A percentile compares a stretch with the other conserved stretches of the same genome.
Conservation (phyloP, 1,140 invertebrate genomes). For the Manduca sexta region DNA sequence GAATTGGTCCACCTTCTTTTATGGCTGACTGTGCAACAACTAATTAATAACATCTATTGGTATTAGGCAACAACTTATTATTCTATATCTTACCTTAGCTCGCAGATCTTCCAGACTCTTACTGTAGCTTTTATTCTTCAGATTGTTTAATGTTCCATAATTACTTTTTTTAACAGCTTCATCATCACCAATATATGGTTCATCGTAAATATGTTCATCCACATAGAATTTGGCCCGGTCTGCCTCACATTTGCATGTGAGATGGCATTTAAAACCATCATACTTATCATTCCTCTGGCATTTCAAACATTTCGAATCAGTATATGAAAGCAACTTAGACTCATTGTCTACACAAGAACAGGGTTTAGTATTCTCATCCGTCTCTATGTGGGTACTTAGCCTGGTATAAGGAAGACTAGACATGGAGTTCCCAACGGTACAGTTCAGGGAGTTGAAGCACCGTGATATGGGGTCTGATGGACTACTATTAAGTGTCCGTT, state of each 20-base stretch:
- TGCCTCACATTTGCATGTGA: slow-evolving; percentile 51
- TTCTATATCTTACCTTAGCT: slow-evolving; percentile 31
- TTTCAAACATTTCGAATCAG: slow-evolving; percentile 41
- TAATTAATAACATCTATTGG: neutral
- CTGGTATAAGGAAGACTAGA: slow-evolving; percentile 58
- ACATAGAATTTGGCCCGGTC: slow-evolving; percentile 47
- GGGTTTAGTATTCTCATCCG: neutral
- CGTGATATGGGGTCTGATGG: slow-evolving; percentile 52
- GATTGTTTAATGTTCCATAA: slow-evolving; percentile 45
- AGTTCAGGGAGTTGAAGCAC: slow-evolving; percentile 74
- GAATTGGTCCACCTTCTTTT: too few relatives aligned
- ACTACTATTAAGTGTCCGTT: slow-evolving; percentile 44
- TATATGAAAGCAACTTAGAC: slow-evolving; percentile 26
- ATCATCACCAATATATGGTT: slow-evolving; percentile 33
- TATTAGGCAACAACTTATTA: neutral
- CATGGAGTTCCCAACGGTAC: slow-evolving; percentile 58
- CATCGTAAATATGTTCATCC: slow-evolving; percentile 60
- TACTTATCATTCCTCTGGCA: slow-evolving; percentile 43
- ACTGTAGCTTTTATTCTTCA: slow-evolving; percentile 31
- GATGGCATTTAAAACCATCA: slow-evolving; percentile 58
- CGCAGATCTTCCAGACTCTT: slow-evolving; percentile 52
- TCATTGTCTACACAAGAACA: slow-evolving; percentile 42
- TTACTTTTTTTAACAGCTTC: slow-evolving; percentile 23
- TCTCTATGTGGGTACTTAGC: slow-evolving; percentile 32
- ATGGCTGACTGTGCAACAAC: too few relatives aligned